Evolutionary conservation across 2,113 vertebrate genomes (phyloP).

Genomic region (Vimba vimba): DNA sequence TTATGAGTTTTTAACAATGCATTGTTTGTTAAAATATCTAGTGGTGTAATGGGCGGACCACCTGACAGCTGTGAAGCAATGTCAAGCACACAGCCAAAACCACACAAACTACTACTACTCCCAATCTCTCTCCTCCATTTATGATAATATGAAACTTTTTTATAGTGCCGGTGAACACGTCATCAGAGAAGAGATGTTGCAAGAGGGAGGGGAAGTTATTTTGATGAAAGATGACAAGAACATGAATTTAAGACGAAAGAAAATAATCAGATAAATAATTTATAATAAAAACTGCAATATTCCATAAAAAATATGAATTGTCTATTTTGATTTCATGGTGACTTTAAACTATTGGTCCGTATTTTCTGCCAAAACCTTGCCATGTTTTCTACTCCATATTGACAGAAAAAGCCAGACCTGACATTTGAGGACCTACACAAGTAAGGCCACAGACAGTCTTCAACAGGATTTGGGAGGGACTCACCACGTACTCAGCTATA

Average conservation of each 20-base stretch:
- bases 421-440: constrained; percentile 79
- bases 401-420: constrained; percentile 65
- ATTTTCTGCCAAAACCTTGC: background rate
- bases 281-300: too few relatives aligned
- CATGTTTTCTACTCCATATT: constrained; percentile 37
- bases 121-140: background rate
- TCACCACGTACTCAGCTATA: background rate
- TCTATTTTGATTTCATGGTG: too few relatives aligned
- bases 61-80: constrained; percentile 55
- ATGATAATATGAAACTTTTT: background rate
- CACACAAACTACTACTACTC: background rate
- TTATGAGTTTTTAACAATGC: constrained; percentile 34
- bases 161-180: too few relatives aligned
- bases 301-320: too few relatives aligned
- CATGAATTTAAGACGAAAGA: too few relatives aligned
- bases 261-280: too few relatives aligned
- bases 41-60: constrained; percentile 43
- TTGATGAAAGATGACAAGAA: too few relatives aligned
- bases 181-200: too few relatives aligned
- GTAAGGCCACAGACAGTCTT: constrained; percentile 66
- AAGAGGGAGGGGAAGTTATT: too few relatives aligned
- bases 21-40: constrained; percentile 46
- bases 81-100: constrained; percentile 37
- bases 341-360: background rate
- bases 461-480: constrained; percentile 68